Evolutionary conservation across 1,140 invertebrate genomes (phyloP), one percentile per base, ranked within the genome.

Genomic region (Drosophila lacteicornis): DNA sequence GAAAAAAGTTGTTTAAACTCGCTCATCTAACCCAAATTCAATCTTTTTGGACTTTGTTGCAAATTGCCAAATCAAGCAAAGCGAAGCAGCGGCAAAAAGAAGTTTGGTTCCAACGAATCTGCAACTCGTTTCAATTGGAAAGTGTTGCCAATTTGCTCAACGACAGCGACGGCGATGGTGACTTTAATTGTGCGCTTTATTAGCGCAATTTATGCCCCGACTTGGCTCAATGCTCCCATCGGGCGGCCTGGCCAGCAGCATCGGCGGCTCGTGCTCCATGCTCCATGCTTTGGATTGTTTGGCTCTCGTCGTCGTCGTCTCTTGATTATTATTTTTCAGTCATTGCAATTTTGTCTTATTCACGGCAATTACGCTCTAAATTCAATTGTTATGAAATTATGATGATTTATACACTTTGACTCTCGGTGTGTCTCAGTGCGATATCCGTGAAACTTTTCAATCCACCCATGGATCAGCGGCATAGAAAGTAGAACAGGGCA

Each of bases 181-280:
- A 79, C 61, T 82, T 88, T 85, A 87, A 88, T 88, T 87, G 80
- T 88, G 80, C 81, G 85, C 85, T 90, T 88, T 88, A 88, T 90
- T 80, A 85, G 81, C 85, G 85, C 85, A 88, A 90, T 88, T 88
- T 90, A 88, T 87, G 80, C 67, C 47, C 67, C 70, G 43, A 61
- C 61, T 84, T 80, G 81, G 80, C 78, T 69, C 75, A 69, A 77
- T 69, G 75, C 75, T 78, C 74, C 74, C 74, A 59, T 49, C 67
- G 65, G 27, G 45, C 51, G 33, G 33, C 33, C 33, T 9, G 33
- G 33, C 27, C 51, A 68, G 46, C 43, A 63, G 57, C 73, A 38
- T 59, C 43, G 36, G 36, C 43, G 63, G 62, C 75, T 60, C 75
- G 69, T 74, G 53, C 75, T 74, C 56, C n/a, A 38, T 45, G 50